Evolutionary conservation across 2,113 vertebrate genomes (phyloP), one percentile per base, ranked within the genome.

Genomic region (Cynoglossus semilaevis): DNA sequence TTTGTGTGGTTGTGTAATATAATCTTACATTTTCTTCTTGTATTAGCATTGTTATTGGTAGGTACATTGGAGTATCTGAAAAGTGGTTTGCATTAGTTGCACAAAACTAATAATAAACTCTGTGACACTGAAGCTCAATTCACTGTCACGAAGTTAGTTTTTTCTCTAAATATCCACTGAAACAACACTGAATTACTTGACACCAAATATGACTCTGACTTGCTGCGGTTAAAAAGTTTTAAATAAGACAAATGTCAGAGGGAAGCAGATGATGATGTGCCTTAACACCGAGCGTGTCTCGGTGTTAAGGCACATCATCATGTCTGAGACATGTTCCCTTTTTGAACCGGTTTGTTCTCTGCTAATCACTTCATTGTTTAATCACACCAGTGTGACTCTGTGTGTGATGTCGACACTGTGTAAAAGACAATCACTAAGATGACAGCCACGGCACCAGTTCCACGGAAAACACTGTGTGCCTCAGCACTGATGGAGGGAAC

Each of bases 71-170:
- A 29, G 22, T 6, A 29, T 29, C 22, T 29, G 6, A 29, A 29
- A 29, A 29, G 6, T 29, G 6, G 22, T 6, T 29, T 29, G 22
- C 22, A 29, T n/a, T n/a, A n/a, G n/a, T n/a, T 29, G 22, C 3
- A 29, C 2, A 29, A 29, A 29, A n/a, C n/a, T n/a, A n/a, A n/a
- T n/a, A n/a, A n/a, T n/a, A 29, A 29, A 29, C 6, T 4, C 22
- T 29, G 22, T 29, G 38, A 64, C 71, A 62, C 81, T 76, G 86
- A 87, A 86, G 86, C 72, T 51, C 54, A 7, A 11, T 58, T 42
- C 60, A 41, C 48, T 74, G 55, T 83, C 55, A 54, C 40, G 3
- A 47, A 57, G 60, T 63, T 51, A 66, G 79, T 70, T 67, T 66
- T 69, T 72, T 45, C 58, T 67, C 60, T 80, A 82, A 76, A 63